Base-by-base conservation (phyloP, 2,797 vertebrate genomes). In the Echiichthys vipera region DNA sequence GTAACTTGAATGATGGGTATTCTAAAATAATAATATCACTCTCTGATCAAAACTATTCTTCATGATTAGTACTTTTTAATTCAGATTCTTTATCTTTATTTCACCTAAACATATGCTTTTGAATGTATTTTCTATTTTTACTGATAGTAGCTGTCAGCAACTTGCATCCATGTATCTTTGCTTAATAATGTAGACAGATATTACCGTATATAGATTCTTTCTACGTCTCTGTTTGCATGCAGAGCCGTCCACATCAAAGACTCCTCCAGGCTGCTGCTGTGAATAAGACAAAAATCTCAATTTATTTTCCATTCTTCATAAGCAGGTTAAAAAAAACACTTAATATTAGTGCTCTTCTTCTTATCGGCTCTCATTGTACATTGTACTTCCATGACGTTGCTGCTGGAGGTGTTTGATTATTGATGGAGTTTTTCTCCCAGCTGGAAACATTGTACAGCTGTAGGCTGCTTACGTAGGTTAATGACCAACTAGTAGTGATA, bases 401-500 rank as follows among this genome's bases (percentile, higher is more conserved):
- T 40, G 55, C 29, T 49, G 53, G 8, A 74, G 46, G 24, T 32
- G 42, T 43, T 30, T n/a, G 36, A 22, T 8, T 27, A 13, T 15
- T 56, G 39, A 61, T 17, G n/a, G 2, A 24, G 27, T 57, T 66
- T 66, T 63, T 57, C 22, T 54, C 25, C 53, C 12, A 51, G 37
- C 45, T 66, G 51, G 54, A 82, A 77, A 84, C 43, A 63, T 11
- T 54, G 40, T 45, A 40, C 32, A n/a, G 37, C 55, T 34, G 24
- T 20, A 42, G 39, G 45, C 24, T 61, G 53, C 5, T 74, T 53
- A 27, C 77, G 22, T 34, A 45, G 57, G 53, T 78, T 74, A 37
- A 63, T 83, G 80, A 82, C 80, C 70, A 79, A 56, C 36, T 18
- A 36, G 9, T n/a, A 17, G 20, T 47, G 24, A 61, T 47, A 30